Base-by-base conservation (phyloP, 1,140 invertebrate species). In the Eriosoma lanigerum region DNA sequence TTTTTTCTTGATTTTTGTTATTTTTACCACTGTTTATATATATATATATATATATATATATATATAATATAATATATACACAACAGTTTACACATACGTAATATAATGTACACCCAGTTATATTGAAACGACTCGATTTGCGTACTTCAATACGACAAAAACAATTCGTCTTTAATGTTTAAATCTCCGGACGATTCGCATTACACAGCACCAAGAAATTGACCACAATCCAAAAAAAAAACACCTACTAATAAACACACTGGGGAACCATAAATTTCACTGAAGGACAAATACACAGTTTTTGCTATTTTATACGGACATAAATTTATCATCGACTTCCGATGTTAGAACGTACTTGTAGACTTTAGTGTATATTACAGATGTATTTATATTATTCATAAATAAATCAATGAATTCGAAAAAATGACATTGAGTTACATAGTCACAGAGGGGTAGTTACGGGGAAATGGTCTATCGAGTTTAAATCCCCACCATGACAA, bases 171-270 rank as follows among this genome's bases (percentile, higher is more conserved):
- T 72, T 54, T 48, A 48, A 48, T 15, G 46, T 48, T 15, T 12
- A 26, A 8, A 26, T n/a, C 26, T 32, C 72, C 26, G 46, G 21
- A 75, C 64, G 24, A 75, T 64, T 76, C 52, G 50, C 21, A 46
- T 48, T 24, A 56, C 32, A 6, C 68, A 29, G 70, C 21, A 38
- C 56, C 29, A 21, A 44, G 46, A 62, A 56, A 68, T 70, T 73
- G 44, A 70, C 81, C 50, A 58, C 70, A 50, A 24, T 60, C 32
- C 68, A 50, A 58, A 38, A 38, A 38, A 38, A 38, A 54, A 58
- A 46, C 66, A 21, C 21, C 15, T n/a, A 73, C 81, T 81, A 81
- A 58, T 48, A 72, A 73, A 58, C 50, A 56, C 62, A 73, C 52
- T 15, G 21, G 54, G 68, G 62, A 70, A 46, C 26, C n/a, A 73